phyloP scores from a whole-genome alignment of 2,888 invertebrate species.

The Cheilosia grossa region DNA sequence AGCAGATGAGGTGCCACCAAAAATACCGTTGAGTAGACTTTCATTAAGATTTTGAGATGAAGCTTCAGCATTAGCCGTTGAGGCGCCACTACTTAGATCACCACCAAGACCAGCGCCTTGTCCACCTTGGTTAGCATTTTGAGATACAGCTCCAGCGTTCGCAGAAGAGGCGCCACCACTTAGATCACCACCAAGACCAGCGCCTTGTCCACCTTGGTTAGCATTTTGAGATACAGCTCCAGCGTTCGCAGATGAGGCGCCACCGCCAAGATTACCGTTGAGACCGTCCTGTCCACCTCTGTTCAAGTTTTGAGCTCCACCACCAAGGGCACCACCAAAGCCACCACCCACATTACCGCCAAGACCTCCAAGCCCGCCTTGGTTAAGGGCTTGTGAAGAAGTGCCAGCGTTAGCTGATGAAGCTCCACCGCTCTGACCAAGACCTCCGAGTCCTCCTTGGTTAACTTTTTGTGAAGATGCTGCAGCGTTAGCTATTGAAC shows the following conservation, averaged over 20 bases:
- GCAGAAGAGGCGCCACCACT: neutral
- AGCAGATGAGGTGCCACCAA: constrained; percentile 30
- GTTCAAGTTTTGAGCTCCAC: too few species aligned
- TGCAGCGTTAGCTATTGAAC: too few species aligned
- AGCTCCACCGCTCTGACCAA: too few species aligned
- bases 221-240: neutral
- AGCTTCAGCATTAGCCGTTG: neutral
- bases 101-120: neutral
- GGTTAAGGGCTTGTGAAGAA: too few species aligned
- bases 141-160: neutral
- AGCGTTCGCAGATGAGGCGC: neutral
- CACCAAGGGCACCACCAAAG: too few species aligned
- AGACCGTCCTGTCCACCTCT: neutral
- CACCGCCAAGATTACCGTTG: neutral
- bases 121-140: neutral
- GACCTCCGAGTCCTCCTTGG: too few species aligned
- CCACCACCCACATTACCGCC: too few species aligned
- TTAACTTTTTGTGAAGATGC: too few species aligned
- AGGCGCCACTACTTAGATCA: neutral
- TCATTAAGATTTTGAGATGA: neutral
- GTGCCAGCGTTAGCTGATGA: too few species aligned
- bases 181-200: neutral
- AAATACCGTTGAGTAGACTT: constrained; percentile 1
- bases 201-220: neutral
- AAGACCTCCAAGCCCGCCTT: too few species aligned